These are phyloP conservation scores for Fissipunctia ypsillon DNA, from an alignment of 2,888 invertebrate genomes.

Conservation along the genomic window DNA sequence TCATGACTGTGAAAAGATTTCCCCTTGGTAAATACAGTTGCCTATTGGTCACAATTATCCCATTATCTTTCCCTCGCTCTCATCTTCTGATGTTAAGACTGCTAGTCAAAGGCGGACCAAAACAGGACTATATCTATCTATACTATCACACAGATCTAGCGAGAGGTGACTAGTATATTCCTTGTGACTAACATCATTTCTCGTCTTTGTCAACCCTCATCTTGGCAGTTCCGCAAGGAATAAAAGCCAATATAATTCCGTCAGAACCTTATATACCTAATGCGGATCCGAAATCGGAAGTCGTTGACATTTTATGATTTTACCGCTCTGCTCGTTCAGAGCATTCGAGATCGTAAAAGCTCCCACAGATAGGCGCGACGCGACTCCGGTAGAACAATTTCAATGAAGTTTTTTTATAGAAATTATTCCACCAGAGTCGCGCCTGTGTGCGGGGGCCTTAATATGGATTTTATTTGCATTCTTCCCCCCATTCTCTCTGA, in stretches of 20 bases:
- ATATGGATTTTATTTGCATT: conserved; percentile 44
- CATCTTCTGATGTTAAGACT: neutral
- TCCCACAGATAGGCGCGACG: no score
- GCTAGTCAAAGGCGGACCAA: neutral
- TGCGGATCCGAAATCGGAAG: conserved; percentile 65
- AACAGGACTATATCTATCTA: neutral
- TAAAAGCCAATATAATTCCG: conserved; percentile 41
- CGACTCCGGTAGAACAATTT: no score
- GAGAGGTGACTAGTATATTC: neutral
- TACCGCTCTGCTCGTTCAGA: conserved; percentile 54
- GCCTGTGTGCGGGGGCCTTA: no score
- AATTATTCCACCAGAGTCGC: no score
- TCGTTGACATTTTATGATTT: conserved; percentile 67
- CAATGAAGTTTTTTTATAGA: no score
- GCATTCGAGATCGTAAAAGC: conserved; percentile 25
- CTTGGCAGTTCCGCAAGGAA: conserved; percentile 16
- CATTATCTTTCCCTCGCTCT: neutral
- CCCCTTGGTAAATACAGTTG: no score
- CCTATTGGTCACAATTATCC: no score
- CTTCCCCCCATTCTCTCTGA: conserved; percentile 2
- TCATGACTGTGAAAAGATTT: no score
- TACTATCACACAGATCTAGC: neutral
- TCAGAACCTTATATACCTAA: conserved; percentile 36
- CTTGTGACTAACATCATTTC: neutral
- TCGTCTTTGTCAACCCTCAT: neutral